A percentile compares a stretch with the other conserved stretches of the same genome.
Evolutionary conservation across 2,888 invertebrate genomes (phyloP).

Genomic region (Holacanthella duospinosa): DNA sequence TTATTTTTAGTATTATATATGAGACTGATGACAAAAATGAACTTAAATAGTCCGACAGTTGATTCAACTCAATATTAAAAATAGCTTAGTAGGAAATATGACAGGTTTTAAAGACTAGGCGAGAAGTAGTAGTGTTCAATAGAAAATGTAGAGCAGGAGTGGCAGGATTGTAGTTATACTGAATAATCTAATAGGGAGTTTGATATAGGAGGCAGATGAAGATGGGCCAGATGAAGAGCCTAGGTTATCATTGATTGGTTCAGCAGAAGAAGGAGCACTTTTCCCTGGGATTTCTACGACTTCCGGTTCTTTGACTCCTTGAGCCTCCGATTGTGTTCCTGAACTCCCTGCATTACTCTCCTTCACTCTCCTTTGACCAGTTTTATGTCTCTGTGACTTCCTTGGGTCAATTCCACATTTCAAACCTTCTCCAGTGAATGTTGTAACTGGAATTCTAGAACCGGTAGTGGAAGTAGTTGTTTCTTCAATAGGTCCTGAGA

Average conservation of each 20-base stretch:
- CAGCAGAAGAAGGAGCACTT: background rate
- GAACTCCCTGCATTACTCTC: background rate
- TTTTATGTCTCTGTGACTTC: background rate
- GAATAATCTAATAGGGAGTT: too few relatives aligned
- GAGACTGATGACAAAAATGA: too few relatives aligned
- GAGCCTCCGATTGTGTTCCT: background rate
- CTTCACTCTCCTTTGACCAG: background rate
- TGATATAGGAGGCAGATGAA: too few relatives aligned
- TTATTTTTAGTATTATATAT: too few relatives aligned
- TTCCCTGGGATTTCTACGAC: background rate
- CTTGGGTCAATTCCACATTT: background rate
- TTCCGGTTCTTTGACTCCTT: background rate
- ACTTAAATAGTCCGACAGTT: too few relatives aligned
- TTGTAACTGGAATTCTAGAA: background rate
- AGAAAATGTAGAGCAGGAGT: too few relatives aligned
- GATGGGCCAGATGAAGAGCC: background rate
- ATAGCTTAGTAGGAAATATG: too few relatives aligned
- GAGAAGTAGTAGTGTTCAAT: too few relatives aligned
- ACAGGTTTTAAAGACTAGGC: too few relatives aligned
- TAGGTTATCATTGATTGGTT: background rate
- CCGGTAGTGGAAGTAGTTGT: background rate
- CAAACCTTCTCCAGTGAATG: background rate
- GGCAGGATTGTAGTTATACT: too few relatives aligned
- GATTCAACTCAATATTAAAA: too few relatives aligned
- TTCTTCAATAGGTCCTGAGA: slow-evolving; percentile 1